Evolutionary conservation across 1,140 invertebrate genomes (phyloP).

Genomic region (Rhyzopertha dominica): DNA sequence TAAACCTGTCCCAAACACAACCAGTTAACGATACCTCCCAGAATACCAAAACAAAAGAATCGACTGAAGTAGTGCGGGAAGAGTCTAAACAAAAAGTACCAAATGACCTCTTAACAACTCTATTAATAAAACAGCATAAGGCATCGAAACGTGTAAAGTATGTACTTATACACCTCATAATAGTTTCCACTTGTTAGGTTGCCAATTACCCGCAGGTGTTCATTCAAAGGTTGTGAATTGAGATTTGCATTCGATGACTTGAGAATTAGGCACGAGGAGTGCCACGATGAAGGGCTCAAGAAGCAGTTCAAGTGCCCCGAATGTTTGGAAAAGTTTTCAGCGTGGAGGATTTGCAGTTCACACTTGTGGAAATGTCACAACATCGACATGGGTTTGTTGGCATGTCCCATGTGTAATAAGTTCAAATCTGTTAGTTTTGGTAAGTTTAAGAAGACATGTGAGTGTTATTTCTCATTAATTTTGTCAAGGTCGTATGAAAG

Average conservation of each 20-base stretch:
- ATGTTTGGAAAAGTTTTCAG: conserved; percentile 49
- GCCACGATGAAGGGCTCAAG: conserved; percentile 46
- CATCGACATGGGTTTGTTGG: conserved; percentile 59
- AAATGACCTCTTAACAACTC: conserved; percentile 9
- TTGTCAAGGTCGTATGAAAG: conserved; percentile 22
- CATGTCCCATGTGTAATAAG: conserved; percentile 56
- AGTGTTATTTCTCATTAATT: conserved; percentile 3
- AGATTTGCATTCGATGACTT: conserved; percentile 49
- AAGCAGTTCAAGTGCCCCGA: conserved; percentile 50
- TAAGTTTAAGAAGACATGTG: conserved; percentile 47
- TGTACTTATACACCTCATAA: conserved; percentile 7
- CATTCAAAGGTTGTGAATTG: conserved; percentile 48
- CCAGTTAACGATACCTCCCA: conserved; percentile 14
- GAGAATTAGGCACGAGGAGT: conserved; percentile 48
- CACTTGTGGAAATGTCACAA: conserved; percentile 67
- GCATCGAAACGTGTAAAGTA: conserved; percentile 29
- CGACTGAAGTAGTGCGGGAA: conserved; percentile 2
- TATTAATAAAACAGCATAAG: conserved; percentile 26
- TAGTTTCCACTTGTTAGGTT: not conserved
- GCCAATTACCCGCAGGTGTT: conserved; percentile 45
- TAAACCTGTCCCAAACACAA: too few relatives aligned
- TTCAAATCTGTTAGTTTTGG: conserved; percentile 54
- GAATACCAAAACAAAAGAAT: conserved; percentile 8
- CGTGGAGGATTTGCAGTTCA: conserved; percentile 58
- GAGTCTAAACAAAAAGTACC: conserved; percentile 1